Evolutionary conservation across 2,797 vertebrate species (phyloP), one percentile per base, ranked within the genome.

Genomic region (Astyanax mexicanus): DNA sequence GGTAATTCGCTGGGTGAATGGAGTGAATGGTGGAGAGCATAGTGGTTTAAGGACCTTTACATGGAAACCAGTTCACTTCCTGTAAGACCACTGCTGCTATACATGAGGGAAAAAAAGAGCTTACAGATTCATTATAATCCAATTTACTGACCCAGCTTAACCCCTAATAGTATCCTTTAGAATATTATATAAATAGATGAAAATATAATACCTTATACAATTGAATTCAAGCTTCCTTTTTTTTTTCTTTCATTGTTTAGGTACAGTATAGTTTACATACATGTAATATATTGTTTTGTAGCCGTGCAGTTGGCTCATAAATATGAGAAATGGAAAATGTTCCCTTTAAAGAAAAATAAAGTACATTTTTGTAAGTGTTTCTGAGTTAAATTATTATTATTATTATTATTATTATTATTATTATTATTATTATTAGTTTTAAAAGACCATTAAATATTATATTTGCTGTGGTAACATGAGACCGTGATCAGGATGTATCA

Each of bases 1-100:
- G 66, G 57, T 61, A 73, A 57, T 80, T 69, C 42, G 73, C 25
- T n/a, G 27, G 12, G 7, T 81, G 29, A 74, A 77, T 66, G 25
- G 57, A 42, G 7, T 81, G 29, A 74, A 77, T 66, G 25, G 57
- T 42, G 40, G 21, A 19, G 60, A 49, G 15, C 47, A 17, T 21
- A 44, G 19, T 44, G n/a, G 35, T 75, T 76, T 66, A n/a, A 62
- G 35, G 15, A 45, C 12, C 10, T 69, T 77, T 62, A 61, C 57
- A 69, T 65, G 37, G 17, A 77, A 77, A 65, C 64, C 23, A 25
- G 10, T 29, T 49, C 40, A 69, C 23, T 15, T 4, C 10, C 45
- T 45, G 32, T 8, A 29, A 51, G 54, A 37, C 60, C 70, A 61
- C 68, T 47, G 19, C 52, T 55, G 11, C 1, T 27, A 27, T 29